Base-by-base conservation (phyloP, 1,140 invertebrate genomes). In the Pteromalus puparum region DNA sequence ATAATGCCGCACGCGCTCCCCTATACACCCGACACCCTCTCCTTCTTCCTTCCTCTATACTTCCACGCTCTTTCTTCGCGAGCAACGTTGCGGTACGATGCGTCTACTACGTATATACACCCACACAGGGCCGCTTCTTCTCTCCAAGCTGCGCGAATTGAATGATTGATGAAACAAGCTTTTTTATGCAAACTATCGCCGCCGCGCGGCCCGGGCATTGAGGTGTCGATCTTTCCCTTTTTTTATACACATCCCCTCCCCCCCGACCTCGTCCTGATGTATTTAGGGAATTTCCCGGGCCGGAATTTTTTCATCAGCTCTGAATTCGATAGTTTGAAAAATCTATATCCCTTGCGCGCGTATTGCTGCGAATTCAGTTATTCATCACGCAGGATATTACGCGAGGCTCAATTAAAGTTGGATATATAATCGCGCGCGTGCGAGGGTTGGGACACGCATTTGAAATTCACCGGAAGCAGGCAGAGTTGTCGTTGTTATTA, bases 151-250 rank as follows among this genome's bases (percentile, higher is more conserved):
- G 21, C 9, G 28, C n/a, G n/a, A 77, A 77, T 77, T 77, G 75
- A 67, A 79, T 79, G 77, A 79, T 79, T 79, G 77, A 79, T 68
- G 77, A 68, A 68, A 68, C 67, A 79, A 68, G 61, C 77, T 67
- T 68, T 48, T 46, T 34, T 48, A 61, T 61, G 53, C 18, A 61
- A 18, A 30, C 67, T 70, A 28, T 70, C 9, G 26, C 67, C 26
- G 5, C 67, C 67, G n/a, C n/a, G n/a, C n/a, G 67, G 10, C 13
- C n/a, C 12, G 24, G 15, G 28, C 10, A 70, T 28, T 28, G 10
- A 70, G 26, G 67, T 70, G 53, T 70, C 67, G 67, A 30, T 70
- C 9, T 70, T 67, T 61, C 53, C 53, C 53, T n/a, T 61, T n/a
- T 61, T 61, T n/a, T 61, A 18, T 21, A n/a, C 53, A 7, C 53